Base-by-base conservation (phyloP, 35 echinoderm and acorn worm genomes). In the Eucidaris tribuloides region DNA sequence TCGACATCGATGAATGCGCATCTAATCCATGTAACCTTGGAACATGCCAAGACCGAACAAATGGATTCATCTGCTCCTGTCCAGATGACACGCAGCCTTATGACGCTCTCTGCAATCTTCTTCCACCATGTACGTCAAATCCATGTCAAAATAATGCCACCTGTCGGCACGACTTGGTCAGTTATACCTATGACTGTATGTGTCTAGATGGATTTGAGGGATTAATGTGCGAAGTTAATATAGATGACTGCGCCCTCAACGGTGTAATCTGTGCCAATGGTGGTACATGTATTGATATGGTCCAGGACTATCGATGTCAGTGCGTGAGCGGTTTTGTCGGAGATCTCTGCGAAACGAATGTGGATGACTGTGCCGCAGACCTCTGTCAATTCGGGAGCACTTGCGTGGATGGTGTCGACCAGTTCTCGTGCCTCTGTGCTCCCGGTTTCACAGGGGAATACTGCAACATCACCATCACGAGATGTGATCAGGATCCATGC, bases 81-180 rank as follows among this genome's bases (percentile, higher is more conserved):
- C 84, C 84, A 7, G 39, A 57, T 43, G 71, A 86, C 44, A 33
- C 56, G 2, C 20, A 31, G 7, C 54, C 76, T 9, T 87, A 79
- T 79, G 72, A 87, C 32, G 5, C 57, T 14, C 7, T 41, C 40
- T 89, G 87, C 40, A 55, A 40, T 19, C 36, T 83, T 45, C 79
- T 89, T 15, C 42, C 54, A 0, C 79, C 80, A 28, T 89, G 87
- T 46, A 57, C 42, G 3, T 82, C 78, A 23, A 22, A 89, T 36
- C 87, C 87, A 19, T 89, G 87, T 58, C 63, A 59, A 20, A 89
- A 89, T 81, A 89, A 83, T 83, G 87, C 63, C 71, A 89, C 66
- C 42, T 89, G 87, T 52, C 34, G 46, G 34, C 83, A 96, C 38
- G 79, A 42, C 24, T 64, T 65, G 11, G 48, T 65, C 19, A 77